phyloP scores from a whole-genome alignment of 2,888 invertebrate genomes.

The Empis livida region DNA sequence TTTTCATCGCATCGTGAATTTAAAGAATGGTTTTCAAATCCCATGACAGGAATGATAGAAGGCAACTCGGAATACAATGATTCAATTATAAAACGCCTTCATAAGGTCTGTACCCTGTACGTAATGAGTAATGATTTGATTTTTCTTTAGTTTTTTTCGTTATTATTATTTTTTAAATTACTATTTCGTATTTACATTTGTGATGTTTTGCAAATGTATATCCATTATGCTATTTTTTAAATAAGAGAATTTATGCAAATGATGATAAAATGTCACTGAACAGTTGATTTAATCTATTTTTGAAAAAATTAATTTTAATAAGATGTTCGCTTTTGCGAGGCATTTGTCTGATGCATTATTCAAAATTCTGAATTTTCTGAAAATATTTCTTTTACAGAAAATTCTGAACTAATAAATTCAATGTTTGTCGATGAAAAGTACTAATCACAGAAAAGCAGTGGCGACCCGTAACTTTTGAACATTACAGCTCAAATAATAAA shows the following conservation, averaged over 20 bases:
- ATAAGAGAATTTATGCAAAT: slow-evolving; percentile 3
- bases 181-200: no score
- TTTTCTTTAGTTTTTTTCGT: background rate
- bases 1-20: slow-evolving; percentile 94
- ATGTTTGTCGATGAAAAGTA: no score
- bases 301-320: slow-evolving; percentile 9
- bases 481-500: no score
- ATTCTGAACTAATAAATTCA: no score
- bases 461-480: no score
- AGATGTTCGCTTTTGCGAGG: slow-evolving; percentile 14
- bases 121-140: slow-evolving; percentile 12
- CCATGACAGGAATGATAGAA: slow-evolving; percentile 92
- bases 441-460: no score
- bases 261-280: slow-evolving; percentile 14
- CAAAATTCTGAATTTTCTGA: background rate
- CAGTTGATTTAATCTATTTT: slow-evolving; percentile 11
- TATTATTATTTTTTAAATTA: background rate
- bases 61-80: slow-evolving; percentile 86
- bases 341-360: slow-evolving; percentile 13
- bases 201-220: background rate
- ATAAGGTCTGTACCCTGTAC: slow-evolving; percentile 52
- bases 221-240: no score
- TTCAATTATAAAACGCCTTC: slow-evolving; percentile 72
- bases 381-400: background rate
- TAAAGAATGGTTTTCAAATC: slow-evolving; percentile 98